These are phyloP conservation scores for Palaemon carinicauda DNA, from an alignment of 1,140 invertebrate genomes.

Conservation along the genomic window DNA sequence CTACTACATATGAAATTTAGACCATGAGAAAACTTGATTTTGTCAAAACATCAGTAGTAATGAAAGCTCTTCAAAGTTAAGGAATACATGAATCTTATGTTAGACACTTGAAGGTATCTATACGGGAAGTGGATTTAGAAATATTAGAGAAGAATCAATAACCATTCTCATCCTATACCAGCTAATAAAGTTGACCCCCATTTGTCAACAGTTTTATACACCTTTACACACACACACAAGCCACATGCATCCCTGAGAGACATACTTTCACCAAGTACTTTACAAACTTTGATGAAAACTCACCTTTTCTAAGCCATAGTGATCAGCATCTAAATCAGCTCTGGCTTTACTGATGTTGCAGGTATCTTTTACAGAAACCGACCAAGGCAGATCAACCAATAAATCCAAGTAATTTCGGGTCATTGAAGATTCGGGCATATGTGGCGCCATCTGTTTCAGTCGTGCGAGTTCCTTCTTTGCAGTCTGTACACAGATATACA, in stretches of 20 bases:
- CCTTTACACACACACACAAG: not conserved
- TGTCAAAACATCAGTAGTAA: too few species aligned
- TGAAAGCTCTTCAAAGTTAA: too few species aligned
- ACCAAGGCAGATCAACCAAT: conserved; percentile 70
- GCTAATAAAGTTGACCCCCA: too few species aligned
- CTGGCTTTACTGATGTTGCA: conserved; percentile 69
- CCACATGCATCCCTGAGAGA: not conserved
- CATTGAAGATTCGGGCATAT: conserved; percentile 69
- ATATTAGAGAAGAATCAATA: too few species aligned
- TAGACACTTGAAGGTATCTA: too few species aligned
- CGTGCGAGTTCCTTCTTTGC: conserved; percentile 63
- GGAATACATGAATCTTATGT: too few species aligned
- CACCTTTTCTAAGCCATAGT: conserved; percentile 69
- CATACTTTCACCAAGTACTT: not conserved
- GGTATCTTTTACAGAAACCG: conserved; percentile 66
- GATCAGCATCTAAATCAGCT: conserved; percentile 67
- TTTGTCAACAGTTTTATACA: too few species aligned
- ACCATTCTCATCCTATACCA: too few species aligned
- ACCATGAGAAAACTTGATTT: too few species aligned
- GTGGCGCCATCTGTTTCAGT: conserved; percentile 68
- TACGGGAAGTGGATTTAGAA: too few species aligned
- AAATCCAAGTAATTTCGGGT: conserved; percentile 70
- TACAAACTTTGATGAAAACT: not conserved
- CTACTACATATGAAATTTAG: too few species aligned
- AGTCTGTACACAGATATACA: not conserved